These are phyloP conservation scores for Numenius phaeopus DNA, from an alignment of 2,797 vertebrate genomes.

Conservation along the genomic window DNA sequence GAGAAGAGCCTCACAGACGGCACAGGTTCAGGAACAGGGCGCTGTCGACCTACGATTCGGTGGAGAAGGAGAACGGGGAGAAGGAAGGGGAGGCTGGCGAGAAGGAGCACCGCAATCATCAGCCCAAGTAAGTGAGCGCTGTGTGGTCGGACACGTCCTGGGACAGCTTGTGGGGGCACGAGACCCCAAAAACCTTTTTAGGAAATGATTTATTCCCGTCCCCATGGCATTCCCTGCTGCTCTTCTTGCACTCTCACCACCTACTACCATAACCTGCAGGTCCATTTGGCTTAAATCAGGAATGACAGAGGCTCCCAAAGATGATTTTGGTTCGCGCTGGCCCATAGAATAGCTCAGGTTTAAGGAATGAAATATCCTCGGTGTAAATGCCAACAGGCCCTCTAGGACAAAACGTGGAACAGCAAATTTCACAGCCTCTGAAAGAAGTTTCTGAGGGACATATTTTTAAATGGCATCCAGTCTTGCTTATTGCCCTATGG, in stretches of 20 bases:
- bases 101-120: slow-evolving; percentile 79
- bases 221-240: fast-evolving
- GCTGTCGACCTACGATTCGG: slow-evolving; percentile 75
- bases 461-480: background rate
- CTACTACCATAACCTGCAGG: background rate
- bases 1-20: slow-evolving; percentile 83
- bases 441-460: background rate
- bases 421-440: background rate
- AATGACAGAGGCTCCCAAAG: background rate
- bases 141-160: fast-evolving
- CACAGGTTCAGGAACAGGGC: slow-evolving; percentile 83
- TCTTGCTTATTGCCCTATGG: background rate
- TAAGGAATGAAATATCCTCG: background rate
- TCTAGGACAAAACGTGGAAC: background rate
- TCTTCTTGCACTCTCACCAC: background rate
- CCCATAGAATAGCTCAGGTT: background rate
- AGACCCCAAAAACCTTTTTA: background rate
- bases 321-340: fast-evolving
- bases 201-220: background rate
- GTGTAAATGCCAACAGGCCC: background rate
- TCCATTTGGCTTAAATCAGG: background rate
- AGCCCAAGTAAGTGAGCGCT: slow-evolving; percentile 75
- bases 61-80: slow-evolving; percentile 80
- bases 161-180: fast-evolving
- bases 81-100: slow-evolving; percentile 71